Base-by-base conservation (phyloP, 2,797 vertebrate species). In the Podargus strigoides region DNA sequence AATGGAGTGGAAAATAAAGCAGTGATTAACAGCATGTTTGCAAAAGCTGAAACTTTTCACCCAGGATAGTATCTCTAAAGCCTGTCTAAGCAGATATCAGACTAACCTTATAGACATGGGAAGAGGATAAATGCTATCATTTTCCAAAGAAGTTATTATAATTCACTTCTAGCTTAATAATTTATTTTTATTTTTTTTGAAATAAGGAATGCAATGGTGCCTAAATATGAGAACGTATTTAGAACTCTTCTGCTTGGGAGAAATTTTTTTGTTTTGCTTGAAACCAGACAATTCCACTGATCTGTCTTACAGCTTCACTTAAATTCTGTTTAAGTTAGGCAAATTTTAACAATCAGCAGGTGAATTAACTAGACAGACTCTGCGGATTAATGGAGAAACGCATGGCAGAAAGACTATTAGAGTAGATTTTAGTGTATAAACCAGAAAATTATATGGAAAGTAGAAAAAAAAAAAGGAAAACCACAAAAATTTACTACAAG, bases 401-500 rank as follows among this genome's bases (percentile, higher is more conserved):
- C 46, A 10, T 19, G 6, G 1, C 3, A n/a, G 16, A 36, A 90
- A 78, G 22, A 26, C 30, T 89, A 18, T 30, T 88, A 36, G 11
- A 56, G 13, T 11, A 56, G 14, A n/a, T 6, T 64, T 62, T 7
- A 36, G 2, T 27, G 9, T 77, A 11, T 56, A 53, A 78, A 58
- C 8, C 7, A 14, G 4, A 66, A 82, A 32, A 67, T 26, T 20
- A n/a, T 6, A 24, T 10, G 12, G 16, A 42, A n/a, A 75, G 26
- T 32, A 4, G 41, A 46, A n/a, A 49, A 30, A 13, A 2, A 66
- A 41, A 21, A 44, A 27, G 5, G 1, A 19, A 32, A 44, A n/a
- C 2, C 16, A 36, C 34, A 63, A 41, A 81, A 5, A 7, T 3
- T 3, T 58, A 1, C 5, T 75, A 14, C 1, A 1, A 5, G 8